Conservation (phyloP, 2,113 vertebrate genomes). For the Festucalex cinctus region DNA sequence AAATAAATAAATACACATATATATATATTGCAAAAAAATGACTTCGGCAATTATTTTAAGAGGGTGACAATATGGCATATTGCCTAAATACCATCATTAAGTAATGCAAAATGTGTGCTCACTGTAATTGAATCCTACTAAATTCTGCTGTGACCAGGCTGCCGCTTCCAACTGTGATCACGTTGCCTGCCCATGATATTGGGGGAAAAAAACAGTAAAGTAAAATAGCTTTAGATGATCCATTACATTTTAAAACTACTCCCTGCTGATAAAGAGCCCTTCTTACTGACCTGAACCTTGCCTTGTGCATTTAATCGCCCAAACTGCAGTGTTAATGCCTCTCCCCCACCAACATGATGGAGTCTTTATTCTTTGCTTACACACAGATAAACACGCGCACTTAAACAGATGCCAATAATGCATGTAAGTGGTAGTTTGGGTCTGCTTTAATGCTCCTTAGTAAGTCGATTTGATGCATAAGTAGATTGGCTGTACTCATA, state of each 20-base stretch:
- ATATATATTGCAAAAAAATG: no score
- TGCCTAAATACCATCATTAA: no score
- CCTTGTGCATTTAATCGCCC: constrained; percentile 4
- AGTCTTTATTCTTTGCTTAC: no score
- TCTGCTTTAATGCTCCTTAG: constrained; percentile 40
- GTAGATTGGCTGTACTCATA: not conserved
- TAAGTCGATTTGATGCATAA: not conserved
- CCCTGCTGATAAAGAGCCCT: not conserved
- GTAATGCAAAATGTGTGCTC: no score
- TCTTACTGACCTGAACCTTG: constrained; percentile 21
- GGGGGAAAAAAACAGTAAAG: no score
- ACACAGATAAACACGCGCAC: constrained; percentile 31
- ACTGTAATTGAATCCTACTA: no score
- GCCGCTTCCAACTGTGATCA: no score
- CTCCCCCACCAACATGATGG: no score
- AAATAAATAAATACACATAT: no score
- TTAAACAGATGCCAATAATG: constrained; percentile 56
- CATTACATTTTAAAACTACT: constrained; percentile 3
- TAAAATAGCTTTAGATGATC: not conserved
- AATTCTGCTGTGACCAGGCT: no score
- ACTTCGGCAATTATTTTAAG: no score
- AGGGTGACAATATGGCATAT: no score
- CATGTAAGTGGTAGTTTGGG: constrained; percentile 54
- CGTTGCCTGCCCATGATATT: not conserved
- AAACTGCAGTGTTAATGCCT: constrained; percentile 19